Conservation (phyloP, 2,888 invertebrate species). For the Incurvaria masculella region DNA sequence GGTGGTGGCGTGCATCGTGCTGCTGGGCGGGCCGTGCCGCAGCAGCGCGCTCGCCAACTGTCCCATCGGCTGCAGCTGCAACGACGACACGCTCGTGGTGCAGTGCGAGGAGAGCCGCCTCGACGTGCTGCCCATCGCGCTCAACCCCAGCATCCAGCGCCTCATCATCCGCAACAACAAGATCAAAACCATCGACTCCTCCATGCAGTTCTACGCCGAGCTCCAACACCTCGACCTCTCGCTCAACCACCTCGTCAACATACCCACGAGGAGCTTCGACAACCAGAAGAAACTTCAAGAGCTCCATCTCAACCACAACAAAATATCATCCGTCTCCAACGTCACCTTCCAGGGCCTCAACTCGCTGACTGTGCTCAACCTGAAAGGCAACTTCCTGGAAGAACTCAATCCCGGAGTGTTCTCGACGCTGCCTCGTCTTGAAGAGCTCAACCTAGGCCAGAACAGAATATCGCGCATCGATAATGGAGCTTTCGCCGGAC, state of each 20-base stretch:
- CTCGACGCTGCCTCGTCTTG: conserved; percentile 68
- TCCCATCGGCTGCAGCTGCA: conserved; percentile 84
- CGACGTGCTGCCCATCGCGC: conserved; percentile 85
- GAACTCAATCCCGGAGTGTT: conserved; percentile 74
- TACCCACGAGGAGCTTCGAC: conserved; percentile 74
- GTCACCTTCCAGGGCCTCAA: conserved; percentile 76
- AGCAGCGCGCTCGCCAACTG: conserved; percentile 70
- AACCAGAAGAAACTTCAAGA: conserved; percentile 80
- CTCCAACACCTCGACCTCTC: conserved; percentile 83
- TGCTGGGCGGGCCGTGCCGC: conserved; percentile 27
- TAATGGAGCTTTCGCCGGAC: conserved; percentile 70
- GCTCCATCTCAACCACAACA: conserved; percentile 80
- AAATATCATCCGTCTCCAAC: conserved; percentile 76
- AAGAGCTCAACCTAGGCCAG: conserved; percentile 82
- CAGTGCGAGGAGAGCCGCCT: conserved; percentile 82
- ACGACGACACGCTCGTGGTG: conserved; percentile 85
- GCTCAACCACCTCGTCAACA: conserved; percentile 78
- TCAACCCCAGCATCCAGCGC: conserved; percentile 87
- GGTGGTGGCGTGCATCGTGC: conserved; percentile 27
- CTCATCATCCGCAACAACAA: conserved; percentile 81
- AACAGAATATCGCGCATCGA: conserved; percentile 82
- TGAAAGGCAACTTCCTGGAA: conserved; percentile 78
- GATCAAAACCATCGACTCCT: conserved; percentile 85
- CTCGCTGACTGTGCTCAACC: conserved; percentile 74
- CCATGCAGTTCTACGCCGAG: conserved; percentile 85